Base-by-base conservation (phyloP, 2,888 invertebrate genomes). In the Achlya flavicornis region DNA sequence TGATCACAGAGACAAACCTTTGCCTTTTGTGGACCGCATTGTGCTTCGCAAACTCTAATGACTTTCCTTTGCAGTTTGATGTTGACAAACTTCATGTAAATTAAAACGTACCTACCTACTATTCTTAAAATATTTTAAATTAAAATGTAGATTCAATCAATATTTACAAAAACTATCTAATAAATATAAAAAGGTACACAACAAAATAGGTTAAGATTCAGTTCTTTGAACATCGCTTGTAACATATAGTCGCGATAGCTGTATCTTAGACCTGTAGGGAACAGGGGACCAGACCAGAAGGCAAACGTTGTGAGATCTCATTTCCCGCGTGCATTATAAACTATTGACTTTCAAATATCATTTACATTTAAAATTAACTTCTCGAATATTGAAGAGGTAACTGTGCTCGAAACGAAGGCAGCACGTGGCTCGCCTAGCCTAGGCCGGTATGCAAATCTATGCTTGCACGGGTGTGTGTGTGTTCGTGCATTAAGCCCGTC, bases 371-470 rank as follows among this genome's bases (percentile, higher is more conserved):
- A 90, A 90, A 91, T 89, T 86, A 87, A 87, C 86, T 83, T 85
- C 83, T 88, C 84, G 88, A 88, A 91, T 91, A 90, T 91, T 90
- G 87, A 90, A 86, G 84, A 91, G 87, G 83, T 90, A 91, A 90
- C 90, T 91, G 90, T 90, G 87, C 81, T 85, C 75, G 76, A 86
- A 85, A 81, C 78, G 85, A 86, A 86, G 84, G 71, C 78, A 84
- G 86, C 90, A 91, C 92, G 93, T 92, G 93, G 88, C 90, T 80
- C 79, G 82, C 83, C 83, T 79, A 80, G 82, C 83, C 83, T 79
- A 79, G 80, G 85, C 90, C 76, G 77, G 93, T 93, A 93, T 93
- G 92, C 92, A 92, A 92, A 93, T 93, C 71, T 70, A 64, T 48
- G 38, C 67, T 64, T 67, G 73, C 71, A 75, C 82, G 83, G 83